Conservation (phyloP, 2,113 vertebrate genomes). For the Syngnathus floridae region DNA sequence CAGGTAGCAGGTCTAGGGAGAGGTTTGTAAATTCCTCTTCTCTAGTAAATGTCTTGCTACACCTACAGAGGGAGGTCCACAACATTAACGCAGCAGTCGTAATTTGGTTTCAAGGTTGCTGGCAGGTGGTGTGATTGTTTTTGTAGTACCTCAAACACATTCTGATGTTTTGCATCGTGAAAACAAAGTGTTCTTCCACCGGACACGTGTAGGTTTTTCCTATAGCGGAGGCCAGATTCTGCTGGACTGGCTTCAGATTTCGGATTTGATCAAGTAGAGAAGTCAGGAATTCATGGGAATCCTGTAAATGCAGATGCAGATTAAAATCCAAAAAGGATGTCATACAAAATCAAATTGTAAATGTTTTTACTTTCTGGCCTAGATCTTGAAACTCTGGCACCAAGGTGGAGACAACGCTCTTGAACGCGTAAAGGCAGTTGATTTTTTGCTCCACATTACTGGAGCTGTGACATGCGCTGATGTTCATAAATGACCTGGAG, state of each 20-base stretch:
- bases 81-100: no score
- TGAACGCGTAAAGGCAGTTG: background rate
- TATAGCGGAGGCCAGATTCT: background rate
- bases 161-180: conserved; percentile 16
- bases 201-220: conserved; percentile 6
- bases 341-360: background rate
- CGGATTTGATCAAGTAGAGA: conserved; percentile 17
- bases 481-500: conserved; percentile 11
- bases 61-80: background rate
- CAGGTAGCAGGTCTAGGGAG: conserved; percentile 12
- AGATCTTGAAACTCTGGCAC: conserved; percentile 3
- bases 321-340: background rate
- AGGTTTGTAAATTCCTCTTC: conserved; percentile 16
- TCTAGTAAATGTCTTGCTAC: background rate
- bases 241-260: background rate
- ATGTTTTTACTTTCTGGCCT: conserved; percentile 3
- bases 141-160: conserved; percentile 10
- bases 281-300: conserved; percentile 19
- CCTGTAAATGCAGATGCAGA: conserved; percentile 3
- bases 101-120: background rate
- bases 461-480: background rate
- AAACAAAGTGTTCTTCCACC: conserved; percentile 1
- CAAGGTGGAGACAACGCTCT: background rate
- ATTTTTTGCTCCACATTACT: background rate
- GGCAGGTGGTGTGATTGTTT: background rate